Evolutionary conservation across 2,113 vertebrate species (phyloP).

Genomic region (Malaclemys terrapin): DNA sequence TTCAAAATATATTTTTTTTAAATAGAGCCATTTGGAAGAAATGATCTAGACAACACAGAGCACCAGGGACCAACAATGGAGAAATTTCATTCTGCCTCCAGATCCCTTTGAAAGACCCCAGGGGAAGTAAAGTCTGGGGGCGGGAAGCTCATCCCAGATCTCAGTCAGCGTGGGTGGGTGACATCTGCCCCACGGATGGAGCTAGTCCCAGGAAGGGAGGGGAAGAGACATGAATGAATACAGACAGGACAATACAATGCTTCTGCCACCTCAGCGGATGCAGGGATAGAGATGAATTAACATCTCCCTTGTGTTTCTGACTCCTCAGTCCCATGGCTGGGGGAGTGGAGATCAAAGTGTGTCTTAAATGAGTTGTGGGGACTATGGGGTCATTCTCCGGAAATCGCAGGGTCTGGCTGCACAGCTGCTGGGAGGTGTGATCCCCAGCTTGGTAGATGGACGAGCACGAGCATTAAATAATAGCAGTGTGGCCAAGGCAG

Average conservation of each 20-base stretch:
- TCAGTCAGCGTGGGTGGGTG: neutral
- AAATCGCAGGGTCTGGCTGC: neutral
- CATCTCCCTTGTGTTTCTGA: neutral
- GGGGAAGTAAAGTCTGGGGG: neutral
- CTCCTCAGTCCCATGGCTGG: neutral
- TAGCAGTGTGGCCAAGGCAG: neutral
- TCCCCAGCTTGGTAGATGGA: neutral
- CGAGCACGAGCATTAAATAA: neutral
- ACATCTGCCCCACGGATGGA: neutral
- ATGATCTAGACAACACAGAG: neutral
- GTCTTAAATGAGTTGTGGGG: neutral
- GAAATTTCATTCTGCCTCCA: neutral
- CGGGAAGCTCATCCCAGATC: too few species aligned
- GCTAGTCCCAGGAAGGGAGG: neutral
- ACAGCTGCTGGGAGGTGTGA: neutral
- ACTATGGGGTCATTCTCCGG: too few species aligned
- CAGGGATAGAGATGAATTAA: neutral
- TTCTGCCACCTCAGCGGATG: neutral
- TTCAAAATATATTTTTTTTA: neutral
- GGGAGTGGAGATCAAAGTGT: neutral
- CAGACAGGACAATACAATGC: neutral
- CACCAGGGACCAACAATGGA: neutral
- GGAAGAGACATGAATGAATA: neutral
- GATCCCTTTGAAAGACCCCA: neutral
- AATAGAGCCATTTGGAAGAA: neutral